Base-by-base conservation (phyloP, 2,113 vertebrate species). In the Megatriorchis doriae region DNA sequence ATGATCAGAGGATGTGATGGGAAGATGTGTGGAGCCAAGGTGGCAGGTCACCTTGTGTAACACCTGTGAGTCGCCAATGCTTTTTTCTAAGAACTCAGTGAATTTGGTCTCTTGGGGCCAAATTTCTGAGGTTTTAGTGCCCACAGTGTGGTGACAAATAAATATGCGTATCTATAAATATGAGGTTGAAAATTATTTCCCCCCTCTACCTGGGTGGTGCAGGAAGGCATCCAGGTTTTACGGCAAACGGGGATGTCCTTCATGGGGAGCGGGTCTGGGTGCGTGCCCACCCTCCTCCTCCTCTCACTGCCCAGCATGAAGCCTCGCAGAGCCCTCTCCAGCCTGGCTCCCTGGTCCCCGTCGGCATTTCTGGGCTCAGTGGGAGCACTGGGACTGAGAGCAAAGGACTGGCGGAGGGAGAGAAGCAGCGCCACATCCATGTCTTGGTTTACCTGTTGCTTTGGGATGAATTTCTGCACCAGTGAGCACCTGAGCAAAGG, bases 191-290 rank as follows among this genome's bases (percentile, higher is more conserved):
- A 34, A 31, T 63, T 16, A 22, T 66, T 55, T 42, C 26, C 10
- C 3, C 3, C 9, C 21, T 89, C 27, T 23, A n/a, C 16, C 13
- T 45, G 15, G 27, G 36, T 3, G 17, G 40, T 47, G 25, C 5
- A 7, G 68, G 63, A 75, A 75, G n/a, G 27, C n/a, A 21, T 40
- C 34, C 14, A 4, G 16, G 19, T 27, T 53, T 56, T 27, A 22
- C 20, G 29, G 53, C 1, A 1, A 23, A 34, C 3, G 2, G 23
- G 38, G 34, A 29, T 40, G 34, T 52, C 19, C 19, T 42, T 5
- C 18, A 1, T 14, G 29, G 38, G 22, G 27, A 56, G 32, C 1
- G 29, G 45, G 16, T 53, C 10, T 0, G 4, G 20, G 34, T 34
- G 4, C 3, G 1, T n/a, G 16, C n/a, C 65, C 58, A 21, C 16